These are phyloP conservation scores for Gandaritis pyraliata DNA, from an alignment of 2,888 invertebrate species.

Conservation along the genomic window DNA sequence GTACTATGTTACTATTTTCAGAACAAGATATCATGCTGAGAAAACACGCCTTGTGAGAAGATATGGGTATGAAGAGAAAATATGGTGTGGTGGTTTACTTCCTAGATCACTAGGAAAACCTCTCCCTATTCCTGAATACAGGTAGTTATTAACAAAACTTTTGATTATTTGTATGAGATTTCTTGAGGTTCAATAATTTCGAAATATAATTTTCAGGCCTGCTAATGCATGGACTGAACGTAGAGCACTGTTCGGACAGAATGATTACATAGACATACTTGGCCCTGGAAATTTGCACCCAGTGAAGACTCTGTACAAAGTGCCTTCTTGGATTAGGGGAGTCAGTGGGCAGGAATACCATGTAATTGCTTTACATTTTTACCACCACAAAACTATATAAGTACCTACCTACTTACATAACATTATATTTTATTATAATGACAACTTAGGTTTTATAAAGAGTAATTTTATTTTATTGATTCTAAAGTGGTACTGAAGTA, in stretches of 20 bases:
- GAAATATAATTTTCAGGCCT: conserved; percentile 77
- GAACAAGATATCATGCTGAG: conserved; percentile 86
- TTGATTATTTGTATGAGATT: background rate
- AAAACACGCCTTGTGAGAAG: conserved; percentile 86
- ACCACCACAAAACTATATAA: background rate
- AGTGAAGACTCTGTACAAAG: conserved; percentile 91
- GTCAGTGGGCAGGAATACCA: conserved; percentile 93
- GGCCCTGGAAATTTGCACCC: conserved; percentile 94
- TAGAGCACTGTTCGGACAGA: conserved; percentile 95
- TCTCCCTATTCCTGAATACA: conserved; percentile 88
- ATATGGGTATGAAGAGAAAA: conserved; percentile 88
- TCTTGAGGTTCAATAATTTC: background rate
- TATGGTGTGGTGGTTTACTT: conserved; percentile 87
- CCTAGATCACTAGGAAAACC: conserved; percentile 86
- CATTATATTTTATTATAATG: no score
- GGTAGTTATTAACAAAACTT: conserved; percentile 56
- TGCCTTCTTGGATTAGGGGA: conserved; percentile 96
- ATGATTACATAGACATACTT: conserved; percentile 98
- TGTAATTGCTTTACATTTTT: conserved; percentile 68
- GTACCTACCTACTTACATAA: no score
- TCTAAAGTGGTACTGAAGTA: no score
- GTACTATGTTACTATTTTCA: conserved; percentile 49
- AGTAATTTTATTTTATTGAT: no score
- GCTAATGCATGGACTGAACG: conserved; percentile 90
- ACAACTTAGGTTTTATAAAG: no score